Conservation (phyloP, 2,113 vertebrate species). For the Dinomys branickii region DNA sequence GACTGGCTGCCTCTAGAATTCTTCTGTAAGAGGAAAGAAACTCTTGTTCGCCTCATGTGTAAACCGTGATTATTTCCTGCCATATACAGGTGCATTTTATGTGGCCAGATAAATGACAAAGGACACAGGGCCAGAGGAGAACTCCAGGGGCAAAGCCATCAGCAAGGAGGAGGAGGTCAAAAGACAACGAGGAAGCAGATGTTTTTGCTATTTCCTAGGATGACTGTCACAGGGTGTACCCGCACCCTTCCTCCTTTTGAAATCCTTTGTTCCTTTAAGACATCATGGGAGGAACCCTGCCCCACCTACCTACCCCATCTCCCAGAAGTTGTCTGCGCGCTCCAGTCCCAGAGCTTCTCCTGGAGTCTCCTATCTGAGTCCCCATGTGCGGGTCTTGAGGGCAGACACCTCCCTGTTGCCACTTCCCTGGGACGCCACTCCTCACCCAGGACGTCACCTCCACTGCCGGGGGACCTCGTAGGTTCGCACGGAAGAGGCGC, state of each 20-base stretch:
- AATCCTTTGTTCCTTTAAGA: not conserved
- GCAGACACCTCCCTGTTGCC: not conserved
- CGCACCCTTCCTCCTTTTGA: not conserved
- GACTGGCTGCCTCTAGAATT: not conserved
- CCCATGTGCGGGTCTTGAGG: not conserved
- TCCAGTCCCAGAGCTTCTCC: not conserved
- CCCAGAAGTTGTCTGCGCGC: not conserved
- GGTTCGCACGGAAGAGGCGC: not conserved
- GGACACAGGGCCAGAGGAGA: not conserved
- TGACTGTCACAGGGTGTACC: not conserved
- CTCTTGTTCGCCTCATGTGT: not conserved
- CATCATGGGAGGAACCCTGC: not conserved
- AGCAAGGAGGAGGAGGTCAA: not conserved
- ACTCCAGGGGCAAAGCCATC: not conserved
- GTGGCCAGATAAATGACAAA: not conserved
- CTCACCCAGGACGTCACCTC: accelerated
- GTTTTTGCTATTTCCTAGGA: not conserved
- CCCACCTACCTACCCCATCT: too few relatives aligned
- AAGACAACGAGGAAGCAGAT: not conserved
- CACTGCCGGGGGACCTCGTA: too few relatives aligned
- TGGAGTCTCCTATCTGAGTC: not conserved
- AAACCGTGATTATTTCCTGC: not conserved
- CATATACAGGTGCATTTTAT: not conserved
- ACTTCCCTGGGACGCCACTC: not conserved
- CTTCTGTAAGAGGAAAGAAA: not conserved